Evolutionary conservation across 1,140 invertebrate species (phyloP).

Genomic region (Danaus melanippus): DNA sequence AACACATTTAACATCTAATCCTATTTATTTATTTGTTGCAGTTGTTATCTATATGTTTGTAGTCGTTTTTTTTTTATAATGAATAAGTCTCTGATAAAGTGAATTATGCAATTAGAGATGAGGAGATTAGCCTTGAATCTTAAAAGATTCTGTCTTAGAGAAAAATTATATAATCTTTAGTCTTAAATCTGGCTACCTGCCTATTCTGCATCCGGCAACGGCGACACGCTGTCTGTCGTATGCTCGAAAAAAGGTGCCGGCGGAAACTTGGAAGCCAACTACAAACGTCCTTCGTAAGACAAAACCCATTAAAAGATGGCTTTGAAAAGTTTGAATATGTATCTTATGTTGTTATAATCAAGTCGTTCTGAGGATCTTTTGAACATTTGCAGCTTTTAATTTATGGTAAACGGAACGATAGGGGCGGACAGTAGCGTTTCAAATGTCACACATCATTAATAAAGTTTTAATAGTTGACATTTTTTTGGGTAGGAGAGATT

Average conservation of each 20-base stretch:
- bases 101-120: no score
- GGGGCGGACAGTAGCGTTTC: slow-evolving; percentile 51
- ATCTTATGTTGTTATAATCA: slow-evolving; percentile 13
- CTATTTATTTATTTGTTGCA: no score
- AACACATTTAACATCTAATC: no score
- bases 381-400: slow-evolving; percentile 27
- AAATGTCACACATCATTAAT: slow-evolving; percentile 60
- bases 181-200: slow-evolving; percentile 11
- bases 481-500: slow-evolving; percentile 9
- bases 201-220: slow-evolving; percentile 35
- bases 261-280: slow-evolving; percentile 23
- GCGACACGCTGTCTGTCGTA: slow-evolving; percentile 49
- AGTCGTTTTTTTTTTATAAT: no score
- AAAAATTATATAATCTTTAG: no score
- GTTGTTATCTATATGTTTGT: no score
- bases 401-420: slow-evolving; percentile 38
- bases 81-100: no score
- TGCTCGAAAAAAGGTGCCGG: slow-evolving; percentile 30
- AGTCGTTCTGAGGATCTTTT: neutral
- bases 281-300: slow-evolving; percentile 31
- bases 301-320: slow-evolving; percentile 18
- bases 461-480: slow-evolving; percentile 26
- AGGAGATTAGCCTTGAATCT: no score
- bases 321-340: slow-evolving; percentile 8
- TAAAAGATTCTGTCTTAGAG: no score